Base-by-base conservation (phyloP, 2,113 vertebrate genomes). In the Tetraodon nigroviridis region DNA sequence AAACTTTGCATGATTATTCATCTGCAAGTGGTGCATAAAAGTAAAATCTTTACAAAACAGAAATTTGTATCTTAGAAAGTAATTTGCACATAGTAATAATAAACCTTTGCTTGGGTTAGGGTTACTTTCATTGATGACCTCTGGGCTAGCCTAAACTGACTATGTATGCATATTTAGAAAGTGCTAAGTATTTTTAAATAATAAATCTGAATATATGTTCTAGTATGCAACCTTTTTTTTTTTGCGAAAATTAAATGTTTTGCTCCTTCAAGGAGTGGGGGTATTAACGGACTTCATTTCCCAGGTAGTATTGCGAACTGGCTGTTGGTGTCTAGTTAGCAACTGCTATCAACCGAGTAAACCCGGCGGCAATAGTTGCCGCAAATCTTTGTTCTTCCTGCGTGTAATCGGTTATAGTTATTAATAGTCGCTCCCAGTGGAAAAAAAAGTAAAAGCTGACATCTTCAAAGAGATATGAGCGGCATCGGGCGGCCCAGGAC, bases 401-500 rank as follows among this genome's bases (percentile, higher is more conserved):
- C 66, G 58, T 69, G 68, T 81, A 65, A 79, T 74, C 66, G 79
- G 79, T 54, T 64, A 57, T 62, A 55, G 62, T 49, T 67, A 14
- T 75, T 71, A 52, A 68, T 58, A 76, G 61, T 75, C 75, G 57
- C 55, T 74, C 63, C 67, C 51, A 73, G 75, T 64, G 67, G 62
- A 73, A 37, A 37, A 37, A 37, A 12, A 75, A 57, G 32, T 73
- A 61, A 76, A 85, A 74, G 70, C 84, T 86, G 84, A 87, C 57
- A 84, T 75, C 82, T 82, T 78, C 82, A 82, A 80, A 80, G 76
- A 89, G 90, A 90, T 85, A 91, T 91, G 90, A 91, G 88, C 90
- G 90, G 88, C 90, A 91, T 88, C 89, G 90, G 89, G 86, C 88
- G 90, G 89, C 86, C 88, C 85, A 91, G 90, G 86, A 90, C 90